Percentiles rank a stretch among this genome's conserved stretches.
Evolutionary conservation across 2,113 vertebrate species (phyloP).

Genomic region (Polypterus senegalus): DNA sequence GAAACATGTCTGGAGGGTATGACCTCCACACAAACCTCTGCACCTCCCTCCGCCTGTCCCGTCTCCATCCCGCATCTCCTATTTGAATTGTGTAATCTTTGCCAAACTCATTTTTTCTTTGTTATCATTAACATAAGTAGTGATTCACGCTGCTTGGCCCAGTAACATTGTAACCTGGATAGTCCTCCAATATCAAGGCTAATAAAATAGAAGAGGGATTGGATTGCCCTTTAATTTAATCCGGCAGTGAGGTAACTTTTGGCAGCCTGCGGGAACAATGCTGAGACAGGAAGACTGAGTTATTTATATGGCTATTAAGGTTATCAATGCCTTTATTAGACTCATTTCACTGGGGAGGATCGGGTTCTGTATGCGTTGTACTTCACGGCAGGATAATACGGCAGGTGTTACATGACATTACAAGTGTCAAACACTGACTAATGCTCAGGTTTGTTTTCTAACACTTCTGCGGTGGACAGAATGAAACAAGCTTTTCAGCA

Average conservation of each 20-base stretch:
- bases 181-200: conserved; percentile 12
- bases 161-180: conserved; percentile 16
- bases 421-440: conserved; percentile 2
- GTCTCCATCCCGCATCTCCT: no score
- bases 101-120: background rate
- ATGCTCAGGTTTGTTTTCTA: background rate
- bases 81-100: no score
- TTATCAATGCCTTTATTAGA: conserved; percentile 21
- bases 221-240: conserved; percentile 22
- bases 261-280: conserved; percentile 10
- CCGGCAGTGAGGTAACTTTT: conserved; percentile 23
- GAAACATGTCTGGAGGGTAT: no score
- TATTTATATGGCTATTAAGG: conserved; percentile 22
- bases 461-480: no score
- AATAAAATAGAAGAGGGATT: conserved; percentile 17
- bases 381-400: conserved; percentile 13
- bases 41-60: no score
- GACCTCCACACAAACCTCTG: no score
- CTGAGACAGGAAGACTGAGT: conserved; percentile 16
- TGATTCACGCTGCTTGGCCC: background rate
- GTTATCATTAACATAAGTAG: conserved; percentile 2
- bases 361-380: conserved; percentile 28
- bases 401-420: conserved; percentile 19
- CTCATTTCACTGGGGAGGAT: conserved; percentile 29
- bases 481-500: no score